Evolutionary conservation across 1,140 invertebrate species (phyloP).

Genomic region (Lerema accius): DNA sequence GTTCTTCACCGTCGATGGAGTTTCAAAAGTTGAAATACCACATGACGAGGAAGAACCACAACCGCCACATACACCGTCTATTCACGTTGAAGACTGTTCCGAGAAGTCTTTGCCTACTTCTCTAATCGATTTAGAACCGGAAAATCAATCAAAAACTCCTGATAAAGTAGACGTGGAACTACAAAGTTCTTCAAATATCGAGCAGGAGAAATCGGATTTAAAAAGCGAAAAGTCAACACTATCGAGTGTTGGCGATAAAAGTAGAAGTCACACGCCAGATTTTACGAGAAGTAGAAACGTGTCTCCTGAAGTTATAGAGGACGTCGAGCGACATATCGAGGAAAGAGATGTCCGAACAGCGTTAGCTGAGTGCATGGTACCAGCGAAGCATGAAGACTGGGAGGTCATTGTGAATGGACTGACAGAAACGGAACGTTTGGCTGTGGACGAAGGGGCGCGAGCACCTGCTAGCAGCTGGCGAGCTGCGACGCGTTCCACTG

Average conservation of each 20-base stretch:
- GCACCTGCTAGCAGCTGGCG: conserved; percentile 84
- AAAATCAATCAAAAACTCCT: not conserved
- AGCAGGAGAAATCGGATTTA: conserved; percentile 29
- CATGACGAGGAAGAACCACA: conserved; percentile 28
- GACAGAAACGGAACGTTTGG: conserved; percentile 87
- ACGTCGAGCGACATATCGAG: conserved; percentile 30
- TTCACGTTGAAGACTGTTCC: conserved; percentile 63
- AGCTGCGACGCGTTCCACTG: conserved; percentile 86
- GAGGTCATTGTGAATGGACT: conserved; percentile 92
- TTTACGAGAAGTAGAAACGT: conserved; percentile 46
- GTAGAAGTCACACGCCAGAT: conserved; percentile 22
- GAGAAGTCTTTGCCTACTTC: conserved; percentile 46
- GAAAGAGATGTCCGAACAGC: conserved; percentile 68
- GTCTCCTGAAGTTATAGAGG: conserved; percentile 44
- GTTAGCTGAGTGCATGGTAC: conserved; percentile 66
- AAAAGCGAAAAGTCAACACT: conserved; percentile 29
- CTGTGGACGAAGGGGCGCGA: conserved; percentile 88
- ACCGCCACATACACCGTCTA: conserved; percentile 62
- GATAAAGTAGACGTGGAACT: conserved; percentile 10
- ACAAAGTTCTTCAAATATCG: conserved; percentile 15
- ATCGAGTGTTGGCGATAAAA: conserved; percentile 7
- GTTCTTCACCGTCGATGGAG: conserved; percentile 8
- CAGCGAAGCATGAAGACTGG: conserved; percentile 87
- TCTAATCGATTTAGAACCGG: conserved; percentile 28
- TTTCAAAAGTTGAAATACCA: conserved; percentile 16